These are phyloP conservation scores for Dermatemys mawii DNA, from an alignment of 2,113 vertebrate species.

Conservation along the genomic window DNA sequence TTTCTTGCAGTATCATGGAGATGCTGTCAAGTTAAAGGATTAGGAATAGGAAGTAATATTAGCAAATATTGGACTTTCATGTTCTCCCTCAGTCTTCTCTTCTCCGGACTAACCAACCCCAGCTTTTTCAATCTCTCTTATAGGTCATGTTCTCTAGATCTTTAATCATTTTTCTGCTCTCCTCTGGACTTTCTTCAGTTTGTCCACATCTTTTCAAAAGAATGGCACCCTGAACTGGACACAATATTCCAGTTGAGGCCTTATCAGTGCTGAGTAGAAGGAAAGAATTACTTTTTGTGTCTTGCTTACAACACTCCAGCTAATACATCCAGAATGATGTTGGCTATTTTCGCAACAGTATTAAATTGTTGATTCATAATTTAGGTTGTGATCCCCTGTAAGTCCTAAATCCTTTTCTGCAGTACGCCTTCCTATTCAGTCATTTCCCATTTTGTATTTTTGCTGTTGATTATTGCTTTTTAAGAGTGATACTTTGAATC, in stretches of 20 bases:
- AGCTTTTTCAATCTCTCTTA: not conserved
- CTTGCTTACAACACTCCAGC: too few species aligned
- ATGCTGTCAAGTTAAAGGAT: not conserved
- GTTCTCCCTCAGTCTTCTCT: not conserved
- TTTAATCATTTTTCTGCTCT: not conserved
- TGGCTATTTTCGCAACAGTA: too few species aligned
- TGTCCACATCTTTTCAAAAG: too few species aligned
- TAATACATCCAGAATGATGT: too few species aligned
- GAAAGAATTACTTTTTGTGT: too few species aligned
- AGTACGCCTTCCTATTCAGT: not conserved
- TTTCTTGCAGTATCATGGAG: not conserved
- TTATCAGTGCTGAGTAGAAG: too few species aligned
- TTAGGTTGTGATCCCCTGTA: not conserved
- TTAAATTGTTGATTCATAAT: not conserved
- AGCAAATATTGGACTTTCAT: not conserved
- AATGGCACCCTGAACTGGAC: too few species aligned
- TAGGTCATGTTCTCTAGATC: not conserved
- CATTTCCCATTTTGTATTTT: not conserved
- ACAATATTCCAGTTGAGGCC: too few species aligned
- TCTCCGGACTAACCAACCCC: not conserved
- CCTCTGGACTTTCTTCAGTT: not conserved
- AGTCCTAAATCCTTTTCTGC: not conserved
- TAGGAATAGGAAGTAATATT: not conserved
- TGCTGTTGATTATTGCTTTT: not conserved
- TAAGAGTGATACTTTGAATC: not conserved